These are phyloP conservation scores for Ennomos erosarius DNA, from an alignment of 2,888 invertebrate genomes.

Conservation along the genomic window DNA sequence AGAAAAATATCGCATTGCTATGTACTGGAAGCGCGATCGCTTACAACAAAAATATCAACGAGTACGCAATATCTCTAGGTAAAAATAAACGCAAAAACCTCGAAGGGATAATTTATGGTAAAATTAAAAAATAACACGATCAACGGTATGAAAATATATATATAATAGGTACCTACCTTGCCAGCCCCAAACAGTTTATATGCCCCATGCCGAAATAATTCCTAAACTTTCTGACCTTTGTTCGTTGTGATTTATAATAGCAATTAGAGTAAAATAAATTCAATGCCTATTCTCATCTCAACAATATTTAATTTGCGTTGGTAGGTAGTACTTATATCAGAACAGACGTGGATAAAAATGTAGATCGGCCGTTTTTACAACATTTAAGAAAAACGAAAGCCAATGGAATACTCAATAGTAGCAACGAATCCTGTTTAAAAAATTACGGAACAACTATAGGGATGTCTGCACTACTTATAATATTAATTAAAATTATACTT, in stretches of 20 bases:
- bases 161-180: neutral
- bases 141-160: neutral
- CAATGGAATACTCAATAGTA: too few species aligned
- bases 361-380: neutral
- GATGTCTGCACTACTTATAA: too few species aligned
- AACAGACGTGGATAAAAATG: neutral
- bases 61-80: neutral
- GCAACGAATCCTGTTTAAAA: too few species aligned
- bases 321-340: neutral
- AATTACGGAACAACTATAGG: too few species aligned
- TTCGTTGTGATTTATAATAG: conserved; percentile 46
- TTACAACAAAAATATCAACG: conserved; percentile 6
- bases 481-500: too few species aligned
- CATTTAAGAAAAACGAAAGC: too few species aligned
- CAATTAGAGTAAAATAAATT: conserved; percentile 45
- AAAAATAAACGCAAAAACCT: too few species aligned
- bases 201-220: conserved; percentile 4
- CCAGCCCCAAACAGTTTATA: too few species aligned
- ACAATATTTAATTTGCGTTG: conserved; percentile 6
- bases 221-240: conserved; percentile 31
- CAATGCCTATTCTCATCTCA: conserved; percentile 22
- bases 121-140: too few species aligned
- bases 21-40: conserved; percentile 27
- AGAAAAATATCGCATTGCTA: conserved; percentile 47
- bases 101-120: too few species aligned